Evolutionary conservation across 2,797 vertebrate genomes (phyloP), one percentile per base, ranked within the genome.

Genomic region (Alosa sapidissima): DNA sequence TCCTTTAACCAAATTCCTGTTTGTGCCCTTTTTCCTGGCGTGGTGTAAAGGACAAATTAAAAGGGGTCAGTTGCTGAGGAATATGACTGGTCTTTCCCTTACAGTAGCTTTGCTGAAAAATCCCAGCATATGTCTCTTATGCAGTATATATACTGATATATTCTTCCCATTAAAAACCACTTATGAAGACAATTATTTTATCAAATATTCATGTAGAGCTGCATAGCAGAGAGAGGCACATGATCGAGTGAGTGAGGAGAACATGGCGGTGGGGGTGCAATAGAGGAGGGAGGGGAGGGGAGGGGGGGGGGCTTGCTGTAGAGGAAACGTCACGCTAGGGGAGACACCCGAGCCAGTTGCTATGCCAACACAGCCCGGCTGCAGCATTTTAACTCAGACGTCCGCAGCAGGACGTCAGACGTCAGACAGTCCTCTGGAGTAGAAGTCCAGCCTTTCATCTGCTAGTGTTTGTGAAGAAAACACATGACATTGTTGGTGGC

Each of bases 341-440:
- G 91, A 89, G 88, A 90, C 89, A 89, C 85, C 52, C 87, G 88
- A 91, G 90, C 90, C 86, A 89, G 91, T 93, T 92, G 88, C 91
- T 91, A 92, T 92, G 92, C 90, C 91, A 91, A 92, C 92, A 86
- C 87, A 86, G 89, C 87, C 86, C 83, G 90, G 90, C 83, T 83
- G 86, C 86, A 81, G 82, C 87, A 89, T 89, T 88, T 88, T 65
- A 89, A 90, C 88, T 85, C 83, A 87, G 85, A 89, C 88, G 86
- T 90, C 91, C 86, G 49, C 86, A 87, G 87, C 82, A 85, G 89
- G 89, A 85, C 88, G 86, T 89, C 87, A 85, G 84, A 84, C 88
- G 87, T 89, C 90, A 91, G 88, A 78, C 84, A 82, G 87, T 24
- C 8, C 84, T 88, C 85, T 24, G 82, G 49, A 78, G 72, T 47